Evolutionary conservation across 2,113 vertebrate genomes (phyloP), one percentile per base, ranked within the genome.

Genomic region (Origma solitaria): DNA sequence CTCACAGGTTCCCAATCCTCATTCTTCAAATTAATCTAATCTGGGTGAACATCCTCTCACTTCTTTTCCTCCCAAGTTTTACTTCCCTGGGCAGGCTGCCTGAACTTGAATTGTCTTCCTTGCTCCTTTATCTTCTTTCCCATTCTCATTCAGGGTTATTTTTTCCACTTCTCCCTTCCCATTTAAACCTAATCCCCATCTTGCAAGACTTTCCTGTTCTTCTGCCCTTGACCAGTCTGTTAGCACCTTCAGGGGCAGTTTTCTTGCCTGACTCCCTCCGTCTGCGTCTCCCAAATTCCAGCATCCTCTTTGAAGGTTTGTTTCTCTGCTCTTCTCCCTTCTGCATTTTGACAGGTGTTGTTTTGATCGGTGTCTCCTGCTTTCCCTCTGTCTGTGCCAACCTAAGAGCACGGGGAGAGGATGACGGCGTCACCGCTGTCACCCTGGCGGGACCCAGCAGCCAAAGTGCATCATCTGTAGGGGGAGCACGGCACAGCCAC

Each of bases 381-480:
- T 58, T 54, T 35, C 50, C 58, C 57, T 40, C 31, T 28, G 23
- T 4, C 42, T 12, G 0, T 68, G 42, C 45, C 53, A 15, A 2
- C 3, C 0, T 6, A 40, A 30, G 57, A 42, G 40, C 62, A 40
- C 3, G 6, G 62, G 33, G n/a, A 47, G 37, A 9, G 45, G 45
- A n/a, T 6, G 58, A 10, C 9, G 15, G 54, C 0, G 0, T 31
- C 81, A 7, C 30, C 1, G 18, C 81, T 27, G 25, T 27, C 30
- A 1, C 10, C 6, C 37, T 2, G 38, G 54, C 9, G 19, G 49
- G n/a, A 50, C 14, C 23, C 33, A 25, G 82, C 45, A 70, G 40
- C 14, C 35, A 1, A 50, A 25, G 33, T 0, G 57, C 65, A 33
- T 23, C 24, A 22, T 85, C 84, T 85, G 53, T 13, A 94, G 61